Conservation (phyloP, 1,140 invertebrate species). For the Asbolus verrucosus region DNA sequence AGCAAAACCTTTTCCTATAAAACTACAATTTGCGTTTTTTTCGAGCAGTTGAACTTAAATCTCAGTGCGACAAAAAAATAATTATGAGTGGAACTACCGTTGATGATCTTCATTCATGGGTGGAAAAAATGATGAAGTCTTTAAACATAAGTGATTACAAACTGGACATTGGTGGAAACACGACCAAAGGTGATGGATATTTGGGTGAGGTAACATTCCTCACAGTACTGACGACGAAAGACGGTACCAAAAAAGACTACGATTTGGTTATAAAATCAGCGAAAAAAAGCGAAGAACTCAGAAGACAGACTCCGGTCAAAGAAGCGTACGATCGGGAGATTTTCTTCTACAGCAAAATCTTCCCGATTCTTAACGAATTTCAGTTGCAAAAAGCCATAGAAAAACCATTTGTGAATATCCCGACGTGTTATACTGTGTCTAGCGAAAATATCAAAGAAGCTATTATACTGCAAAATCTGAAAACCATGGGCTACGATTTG, state of each 20-base stretch:
- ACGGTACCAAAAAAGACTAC: conserved; percentile 43
- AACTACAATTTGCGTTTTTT: not conserved
- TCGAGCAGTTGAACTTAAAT: not conserved
- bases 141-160: conserved; percentile 48
- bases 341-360: conserved; percentile 54
- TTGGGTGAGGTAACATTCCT: conserved; percentile 57
- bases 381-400: conserved; percentile 42
- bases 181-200: conserved; percentile 56
- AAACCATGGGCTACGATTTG: conserved; percentile 64
- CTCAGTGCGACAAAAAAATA: not conserved
- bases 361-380: conserved; percentile 51
- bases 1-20: not conserved
- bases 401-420: conserved; percentile 52
- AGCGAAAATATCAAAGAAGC: conserved; percentile 65
- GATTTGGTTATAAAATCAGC: conserved; percentile 56
- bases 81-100: conserved; percentile 11
- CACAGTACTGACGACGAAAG: conserved; percentile 41
- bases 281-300: conserved; percentile 49
- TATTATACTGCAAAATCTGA: conserved; percentile 70
- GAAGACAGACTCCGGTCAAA: conserved; percentile 47
- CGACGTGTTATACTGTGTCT: conserved; percentile 63
- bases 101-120: conserved; percentile 34
- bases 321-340: conserved; percentile 49
- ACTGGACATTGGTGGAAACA: conserved; percentile 48
- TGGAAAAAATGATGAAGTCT: conserved; percentile 47